Evolutionary conservation across 1,140 invertebrate species (phyloP).

Genomic region (Melipona quadrifasciata): DNA sequence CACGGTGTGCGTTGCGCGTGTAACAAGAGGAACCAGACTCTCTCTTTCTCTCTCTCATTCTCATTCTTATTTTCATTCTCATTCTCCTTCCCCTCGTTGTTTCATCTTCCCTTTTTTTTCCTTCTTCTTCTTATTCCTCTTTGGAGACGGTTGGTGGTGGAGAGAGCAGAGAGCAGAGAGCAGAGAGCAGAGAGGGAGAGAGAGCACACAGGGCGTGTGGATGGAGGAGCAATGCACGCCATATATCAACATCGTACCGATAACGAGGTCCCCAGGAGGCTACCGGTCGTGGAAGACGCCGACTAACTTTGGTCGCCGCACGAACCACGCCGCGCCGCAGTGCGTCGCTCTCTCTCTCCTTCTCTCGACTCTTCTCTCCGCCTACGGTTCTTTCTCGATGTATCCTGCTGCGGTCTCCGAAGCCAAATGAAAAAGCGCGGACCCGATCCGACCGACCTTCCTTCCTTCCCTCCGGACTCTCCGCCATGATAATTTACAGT

Average conservation of each 20-base stretch:
- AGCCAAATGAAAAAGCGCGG: conserved; percentile 58
- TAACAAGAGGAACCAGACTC: conserved; percentile 57
- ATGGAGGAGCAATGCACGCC: conserved; percentile 75
- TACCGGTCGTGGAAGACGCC: conserved; percentile 65
- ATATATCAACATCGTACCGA: conserved; percentile 78
- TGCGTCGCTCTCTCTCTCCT: not conserved
- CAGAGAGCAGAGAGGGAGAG: conserved; percentile 58
- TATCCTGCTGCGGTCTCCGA: conserved; percentile 50
- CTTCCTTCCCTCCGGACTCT: conserved; percentile 18
- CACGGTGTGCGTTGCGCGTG: conserved; percentile 22
- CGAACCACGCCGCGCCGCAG: conserved; percentile 18
- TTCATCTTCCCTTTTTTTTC: too few species aligned
- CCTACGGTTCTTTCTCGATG: conserved; percentile 34
- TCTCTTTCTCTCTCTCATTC: not conserved
- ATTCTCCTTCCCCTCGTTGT: not conserved
- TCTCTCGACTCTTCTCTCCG: not conserved
- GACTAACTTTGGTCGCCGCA: conserved; percentile 56
- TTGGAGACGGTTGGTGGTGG: too few species aligned
- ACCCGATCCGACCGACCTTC: conserved; percentile 24
- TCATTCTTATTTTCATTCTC: not conserved
- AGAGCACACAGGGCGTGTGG: conserved; percentile 73
- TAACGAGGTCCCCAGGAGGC: conserved; percentile 77
- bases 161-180: conserved; percentile 53
- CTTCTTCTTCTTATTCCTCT: not conserved
- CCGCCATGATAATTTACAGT: conserved; percentile 56